These are phyloP conservation scores for Chaetogeoica ovagalla DNA, from an alignment of 2,888 invertebrate genomes.

Conservation along the genomic window DNA sequence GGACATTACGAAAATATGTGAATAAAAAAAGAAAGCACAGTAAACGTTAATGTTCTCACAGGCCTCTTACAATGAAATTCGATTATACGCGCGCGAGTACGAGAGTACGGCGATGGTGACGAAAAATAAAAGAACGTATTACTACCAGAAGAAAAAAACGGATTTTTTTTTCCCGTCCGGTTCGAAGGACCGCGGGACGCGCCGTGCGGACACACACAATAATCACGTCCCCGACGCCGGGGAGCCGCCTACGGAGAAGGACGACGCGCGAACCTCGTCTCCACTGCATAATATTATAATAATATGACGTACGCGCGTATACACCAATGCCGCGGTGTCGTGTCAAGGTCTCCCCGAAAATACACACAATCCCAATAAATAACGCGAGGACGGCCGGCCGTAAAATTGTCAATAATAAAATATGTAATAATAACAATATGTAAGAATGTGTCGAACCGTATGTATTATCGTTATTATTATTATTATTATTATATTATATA, in stretches of 20 bases:
- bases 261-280: neutral
- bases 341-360: slow-evolving; percentile 33
- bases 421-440: neutral
- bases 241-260: neutral
- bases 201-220: neutral
- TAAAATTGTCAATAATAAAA: slow-evolving; percentile 46
- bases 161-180: neutral
- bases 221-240: neutral
- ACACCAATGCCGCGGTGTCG: neutral
- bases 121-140: neutral
- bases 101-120: too few species aligned
- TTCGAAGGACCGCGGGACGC: neutral
- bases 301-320: neutral
- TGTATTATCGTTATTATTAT: too few species aligned
- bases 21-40: neutral
- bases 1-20: slow-evolving; percentile 3
- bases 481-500: too few species aligned
- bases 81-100: neutral
- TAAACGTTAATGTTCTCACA: neutral
- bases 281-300: too few species aligned
- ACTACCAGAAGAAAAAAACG: too few species aligned
- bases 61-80: neutral
- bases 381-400: slow-evolving; percentile 22
- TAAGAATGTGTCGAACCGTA: slow-evolving; percentile 13
- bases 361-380: slow-evolving; percentile 39